These are phyloP conservation scores for Carettochelys insculpta DNA, from an alignment of 2,113 vertebrate genomes.

Conservation along the genomic window DNA sequence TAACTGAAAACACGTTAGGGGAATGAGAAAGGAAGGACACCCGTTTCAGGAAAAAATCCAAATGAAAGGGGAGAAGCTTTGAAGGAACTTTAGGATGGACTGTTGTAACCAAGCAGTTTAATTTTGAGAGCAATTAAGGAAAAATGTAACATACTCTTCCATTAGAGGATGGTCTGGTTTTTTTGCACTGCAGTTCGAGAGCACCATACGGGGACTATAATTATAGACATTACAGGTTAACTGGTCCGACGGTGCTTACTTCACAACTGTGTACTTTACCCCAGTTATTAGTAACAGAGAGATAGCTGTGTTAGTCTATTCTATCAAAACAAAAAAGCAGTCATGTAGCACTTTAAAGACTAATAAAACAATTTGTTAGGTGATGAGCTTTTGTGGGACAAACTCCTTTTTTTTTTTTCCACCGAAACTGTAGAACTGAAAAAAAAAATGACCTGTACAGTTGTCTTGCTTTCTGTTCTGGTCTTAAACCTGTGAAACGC, in stretches of 20 bases:
- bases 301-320: too few relatives aligned
- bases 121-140: not conserved
- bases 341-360: too few relatives aligned
- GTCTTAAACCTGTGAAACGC: not conserved
- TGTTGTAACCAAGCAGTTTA: not conserved
- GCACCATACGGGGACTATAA: not conserved
- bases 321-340: too few relatives aligned
- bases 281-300: too few relatives aligned
- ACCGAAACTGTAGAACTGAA: not conserved
- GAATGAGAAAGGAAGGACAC: not conserved
- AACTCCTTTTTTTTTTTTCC: too few relatives aligned
- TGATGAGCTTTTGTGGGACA: too few relatives aligned
- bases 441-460: not conserved
- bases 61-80: not conserved
- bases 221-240: not conserved
- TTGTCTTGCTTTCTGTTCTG: not conserved
- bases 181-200: not conserved
- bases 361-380: too few relatives aligned
- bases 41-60: not conserved
- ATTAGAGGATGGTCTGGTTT: not conserved
- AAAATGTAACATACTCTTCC: not conserved
- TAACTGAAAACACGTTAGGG: not conserved
- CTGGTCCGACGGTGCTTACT: not conserved
- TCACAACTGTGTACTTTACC: not conserved
- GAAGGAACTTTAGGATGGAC: not conserved